phyloP scores from a whole-genome alignment of 2,797 vertebrate species.

The Alca torda region DNA sequence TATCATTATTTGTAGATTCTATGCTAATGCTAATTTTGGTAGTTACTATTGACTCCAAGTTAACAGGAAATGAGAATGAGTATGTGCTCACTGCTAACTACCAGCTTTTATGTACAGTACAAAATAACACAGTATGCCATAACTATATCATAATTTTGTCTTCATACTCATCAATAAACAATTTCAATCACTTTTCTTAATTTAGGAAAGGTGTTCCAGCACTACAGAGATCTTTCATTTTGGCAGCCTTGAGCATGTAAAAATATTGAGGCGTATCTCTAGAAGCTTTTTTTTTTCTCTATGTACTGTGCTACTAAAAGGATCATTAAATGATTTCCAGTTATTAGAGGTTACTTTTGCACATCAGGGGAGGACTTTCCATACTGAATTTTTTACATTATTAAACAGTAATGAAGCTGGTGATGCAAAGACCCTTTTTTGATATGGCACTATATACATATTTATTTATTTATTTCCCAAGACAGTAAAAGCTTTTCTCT shows the following conservation, averaged over 20 bases:
- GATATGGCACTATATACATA: not conserved
- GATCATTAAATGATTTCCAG: not conserved
- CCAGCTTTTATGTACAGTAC: not conserved
- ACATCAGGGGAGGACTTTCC: not conserved
- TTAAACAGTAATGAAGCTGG: not conserved
- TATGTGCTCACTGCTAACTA: not conserved
- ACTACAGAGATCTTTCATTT: not conserved
- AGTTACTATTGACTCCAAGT: not conserved
- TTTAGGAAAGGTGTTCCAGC: not conserved
- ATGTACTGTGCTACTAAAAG: not conserved
- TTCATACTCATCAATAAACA: not conserved
- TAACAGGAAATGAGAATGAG: not conserved
- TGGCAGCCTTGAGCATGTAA: not conserved
- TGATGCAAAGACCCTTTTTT: not conserved
- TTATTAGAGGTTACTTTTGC: not conserved
- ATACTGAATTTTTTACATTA: not conserved
- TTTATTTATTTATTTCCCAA: not conserved
- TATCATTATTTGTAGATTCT: not conserved
- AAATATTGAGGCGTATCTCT: not conserved
- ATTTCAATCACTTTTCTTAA: not conserved
- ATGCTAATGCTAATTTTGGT: not conserved
- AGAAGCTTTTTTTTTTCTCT: not conserved
- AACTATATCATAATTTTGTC: not conserved
- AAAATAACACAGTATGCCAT: not conserved
- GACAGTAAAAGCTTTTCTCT: not conserved